A percentile compares a stretch with the other conserved stretches of the same genome.
Conservation (phyloP, 1,140 invertebrate species). For the Daktulosphaira vitifoliae region DNA sequence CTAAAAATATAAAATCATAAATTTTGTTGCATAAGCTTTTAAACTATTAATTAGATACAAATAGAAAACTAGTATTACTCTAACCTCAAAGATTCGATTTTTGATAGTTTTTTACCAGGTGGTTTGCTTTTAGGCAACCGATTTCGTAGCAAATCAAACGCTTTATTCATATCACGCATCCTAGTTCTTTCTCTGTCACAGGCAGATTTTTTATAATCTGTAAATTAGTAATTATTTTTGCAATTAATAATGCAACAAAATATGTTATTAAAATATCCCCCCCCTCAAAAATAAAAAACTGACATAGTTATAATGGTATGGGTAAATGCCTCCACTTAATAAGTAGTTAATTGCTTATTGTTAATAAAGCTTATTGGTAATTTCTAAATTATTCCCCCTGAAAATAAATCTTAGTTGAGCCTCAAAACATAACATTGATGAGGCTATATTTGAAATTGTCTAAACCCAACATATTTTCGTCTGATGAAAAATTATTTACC, state of each 20-base stretch:
- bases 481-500: too few relatives aligned
- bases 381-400: too few relatives aligned
- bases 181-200: conserved; percentile 74
- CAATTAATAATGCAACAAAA: not conserved
- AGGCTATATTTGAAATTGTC: too few relatives aligned
- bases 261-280: not conserved
- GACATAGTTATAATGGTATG: too few relatives aligned
- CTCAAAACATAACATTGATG: too few relatives aligned
- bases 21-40: too few relatives aligned
- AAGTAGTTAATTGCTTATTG: too few relatives aligned
- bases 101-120: conserved; percentile 60
- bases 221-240: not conserved
- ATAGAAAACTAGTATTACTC: not conserved
- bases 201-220: conserved; percentile 74
- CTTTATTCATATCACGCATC: conserved; percentile 82
- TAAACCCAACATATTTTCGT: too few relatives aligned
- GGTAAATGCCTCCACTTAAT: not conserved
- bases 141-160: conserved; percentile 67
- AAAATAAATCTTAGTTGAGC: too few relatives aligned
- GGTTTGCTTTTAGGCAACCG: conserved; percentile 70
- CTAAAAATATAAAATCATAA: conserved; percentile 41
- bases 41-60: too few relatives aligned
- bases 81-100: conserved; percentile 37
- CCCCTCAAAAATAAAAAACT: too few relatives aligned
- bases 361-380: too few relatives aligned